A percentile compares a stretch with the other conserved stretches of the same genome.
Evolutionary conservation across 1,140 invertebrate genomes (phyloP).

Genomic region (Parasteatoda tepidariorum): DNA sequence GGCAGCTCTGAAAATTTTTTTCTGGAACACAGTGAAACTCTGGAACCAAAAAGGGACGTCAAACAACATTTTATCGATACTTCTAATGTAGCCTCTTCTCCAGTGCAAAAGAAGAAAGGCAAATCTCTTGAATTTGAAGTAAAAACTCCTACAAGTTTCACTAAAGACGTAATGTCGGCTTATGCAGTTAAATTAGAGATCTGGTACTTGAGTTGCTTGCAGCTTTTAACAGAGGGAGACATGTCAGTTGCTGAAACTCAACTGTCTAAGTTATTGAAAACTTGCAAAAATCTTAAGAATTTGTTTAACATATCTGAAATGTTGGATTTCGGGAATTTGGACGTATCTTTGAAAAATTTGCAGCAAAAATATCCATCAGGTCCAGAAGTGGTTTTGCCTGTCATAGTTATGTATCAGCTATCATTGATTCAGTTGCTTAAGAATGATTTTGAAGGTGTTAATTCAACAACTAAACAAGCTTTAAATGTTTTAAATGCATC

Average conservation of each 20-base stretch:
- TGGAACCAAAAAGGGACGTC: background rate
- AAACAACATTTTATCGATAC: slow-evolving; percentile 28
- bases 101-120: slow-evolving; percentile 1
- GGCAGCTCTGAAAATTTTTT: slow-evolving; percentile 1
- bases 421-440: slow-evolving; percentile 8
- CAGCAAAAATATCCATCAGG: background rate
- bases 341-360: background rate
- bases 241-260: slow-evolving; percentile 4
- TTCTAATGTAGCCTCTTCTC: slow-evolving; percentile 26
- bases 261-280: background rate
- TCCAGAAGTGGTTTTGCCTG: slow-evolving; percentile 12
- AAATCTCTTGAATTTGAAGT: slow-evolving; percentile 7
- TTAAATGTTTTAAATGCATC: background rate
- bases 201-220: background rate
- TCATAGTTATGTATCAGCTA: background rate
- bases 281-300: slow-evolving; percentile 8
- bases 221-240: background rate
- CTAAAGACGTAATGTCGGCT: background rate
- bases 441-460: background rate
- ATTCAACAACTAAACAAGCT: background rate
- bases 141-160: background rate
- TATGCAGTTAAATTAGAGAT: slow-evolving; percentile 20
- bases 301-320: background rate
- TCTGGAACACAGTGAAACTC: background rate
- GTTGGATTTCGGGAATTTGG: background rate